These are phyloP conservation scores for Panagrolaimus sp. DNA, from an alignment of 1,140 invertebrate genomes.

Conservation along the genomic window DNA sequence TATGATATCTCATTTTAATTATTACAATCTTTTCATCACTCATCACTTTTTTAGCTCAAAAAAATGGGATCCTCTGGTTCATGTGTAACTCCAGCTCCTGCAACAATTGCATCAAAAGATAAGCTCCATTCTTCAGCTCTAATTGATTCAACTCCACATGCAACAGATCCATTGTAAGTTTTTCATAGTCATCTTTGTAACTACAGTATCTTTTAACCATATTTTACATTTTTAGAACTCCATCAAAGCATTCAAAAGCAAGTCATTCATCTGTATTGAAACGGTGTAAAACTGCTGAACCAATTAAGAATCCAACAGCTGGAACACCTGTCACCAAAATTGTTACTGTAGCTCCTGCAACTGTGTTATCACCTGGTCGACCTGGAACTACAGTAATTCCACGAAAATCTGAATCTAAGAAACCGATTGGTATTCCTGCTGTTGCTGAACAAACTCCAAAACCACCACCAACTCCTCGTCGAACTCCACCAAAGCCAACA, in stretches of 20 bases:
- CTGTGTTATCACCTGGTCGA: background rate
- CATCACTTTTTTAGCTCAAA: no score
- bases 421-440: background rate
- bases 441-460: no score
- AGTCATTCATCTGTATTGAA: background rate
- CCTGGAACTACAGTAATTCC: background rate
- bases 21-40: no score
- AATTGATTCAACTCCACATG: background rate
- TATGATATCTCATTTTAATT: no score
- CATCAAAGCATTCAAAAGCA: background rate
- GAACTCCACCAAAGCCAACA: no score
- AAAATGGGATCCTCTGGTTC: no score
- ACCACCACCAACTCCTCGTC: no score
- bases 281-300: background rate
- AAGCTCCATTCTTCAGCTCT: background rate
- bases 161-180: slow-evolving; percentile 7
- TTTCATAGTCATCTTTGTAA: background rate
- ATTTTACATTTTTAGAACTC: background rate
- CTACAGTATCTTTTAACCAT: background rate
- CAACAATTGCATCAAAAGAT: background rate
- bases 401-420: background rate
- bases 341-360: background rate
- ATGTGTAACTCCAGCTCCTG: background rate
- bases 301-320: background rate
- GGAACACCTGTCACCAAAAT: background rate